These are phyloP conservation scores for Cladorhizidae sp. DNA, from an alignment of 37 sponge, comb jelly and placozoan species.

Conservation along the genomic window DNA sequence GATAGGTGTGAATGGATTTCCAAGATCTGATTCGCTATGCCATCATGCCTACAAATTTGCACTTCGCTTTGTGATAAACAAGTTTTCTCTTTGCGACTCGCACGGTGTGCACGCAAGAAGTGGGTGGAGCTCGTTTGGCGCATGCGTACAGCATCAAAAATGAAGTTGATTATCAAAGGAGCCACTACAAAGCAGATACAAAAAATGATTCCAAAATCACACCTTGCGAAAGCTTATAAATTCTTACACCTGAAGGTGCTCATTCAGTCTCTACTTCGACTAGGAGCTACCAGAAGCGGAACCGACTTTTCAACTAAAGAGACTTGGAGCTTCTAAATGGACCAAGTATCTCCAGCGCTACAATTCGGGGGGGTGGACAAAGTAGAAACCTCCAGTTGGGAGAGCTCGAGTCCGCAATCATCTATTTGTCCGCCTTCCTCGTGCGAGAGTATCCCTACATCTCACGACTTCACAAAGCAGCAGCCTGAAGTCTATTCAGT, in stretches of 20 bases:
- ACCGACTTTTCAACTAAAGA: too few relatives aligned
- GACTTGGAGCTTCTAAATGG: too few relatives aligned
- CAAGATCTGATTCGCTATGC: background rate
- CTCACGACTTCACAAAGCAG: background rate
- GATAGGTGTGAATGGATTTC: background rate
- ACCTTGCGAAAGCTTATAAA: background rate
- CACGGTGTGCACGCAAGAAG: background rate
- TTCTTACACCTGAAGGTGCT: slow-evolving; percentile 48
- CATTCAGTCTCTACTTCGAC: background rate
- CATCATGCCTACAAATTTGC: slow-evolving; percentile 12
- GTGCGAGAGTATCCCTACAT: background rate
- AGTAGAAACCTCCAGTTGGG: slow-evolving; percentile 24
- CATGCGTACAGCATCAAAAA: background rate
- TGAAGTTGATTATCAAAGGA: background rate
- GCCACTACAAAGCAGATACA: background rate
- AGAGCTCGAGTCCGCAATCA: slow-evolving; percentile 6
- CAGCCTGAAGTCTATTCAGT: background rate
- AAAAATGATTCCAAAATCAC: background rate
- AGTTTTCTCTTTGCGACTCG: background rate
- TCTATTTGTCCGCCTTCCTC: background rate
- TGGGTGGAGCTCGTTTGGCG: background rate
- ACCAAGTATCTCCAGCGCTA: slow-evolving; percentile 28
- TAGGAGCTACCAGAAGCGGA: background rate
- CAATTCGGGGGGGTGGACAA: background rate
- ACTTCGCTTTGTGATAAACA: slow-evolving; percentile 11